Conservation (phyloP, 2,797 vertebrate species). For the Ctenopoma multispine region DNA sequence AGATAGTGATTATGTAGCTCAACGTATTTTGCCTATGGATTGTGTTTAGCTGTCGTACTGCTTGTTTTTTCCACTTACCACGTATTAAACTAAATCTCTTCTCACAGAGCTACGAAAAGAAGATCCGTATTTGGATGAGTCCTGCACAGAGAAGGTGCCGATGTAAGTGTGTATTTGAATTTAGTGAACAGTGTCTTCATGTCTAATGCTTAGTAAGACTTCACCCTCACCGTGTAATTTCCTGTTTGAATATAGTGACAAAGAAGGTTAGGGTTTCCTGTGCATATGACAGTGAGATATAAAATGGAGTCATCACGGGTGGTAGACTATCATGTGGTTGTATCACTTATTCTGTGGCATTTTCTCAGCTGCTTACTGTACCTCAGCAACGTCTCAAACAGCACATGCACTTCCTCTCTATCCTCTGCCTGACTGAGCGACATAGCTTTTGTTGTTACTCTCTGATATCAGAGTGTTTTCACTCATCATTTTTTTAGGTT, state of each 20-base stretch:
- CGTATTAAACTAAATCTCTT: slow-evolving; percentile 14
- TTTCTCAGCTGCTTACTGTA: background rate
- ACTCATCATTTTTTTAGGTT: background rate
- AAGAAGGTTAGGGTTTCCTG: background rate
- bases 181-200: background rate
- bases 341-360: background rate
- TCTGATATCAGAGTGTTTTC: background rate
- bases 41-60: background rate
- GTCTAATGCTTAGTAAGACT: background rate
- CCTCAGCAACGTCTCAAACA: background rate
- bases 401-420: no score
- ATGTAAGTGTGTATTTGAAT: slow-evolving; percentile 76
- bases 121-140: slow-evolving; percentile 77
- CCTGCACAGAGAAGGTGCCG: slow-evolving; percentile 81
- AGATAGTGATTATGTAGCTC: background rate
- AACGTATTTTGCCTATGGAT: background rate
- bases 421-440: no score
- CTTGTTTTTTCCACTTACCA: background rate
- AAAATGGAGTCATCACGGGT: background rate
- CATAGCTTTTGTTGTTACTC: background rate
- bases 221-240: background rate
- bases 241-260: slow-evolving; percentile 3
- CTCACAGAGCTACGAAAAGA: slow-evolving; percentile 63
- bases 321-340: background rate
- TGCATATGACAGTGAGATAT: no score